These are phyloP conservation scores for Monopis laevigella DNA, from an alignment of 2,888 invertebrate species.

Conservation along the genomic window DNA sequence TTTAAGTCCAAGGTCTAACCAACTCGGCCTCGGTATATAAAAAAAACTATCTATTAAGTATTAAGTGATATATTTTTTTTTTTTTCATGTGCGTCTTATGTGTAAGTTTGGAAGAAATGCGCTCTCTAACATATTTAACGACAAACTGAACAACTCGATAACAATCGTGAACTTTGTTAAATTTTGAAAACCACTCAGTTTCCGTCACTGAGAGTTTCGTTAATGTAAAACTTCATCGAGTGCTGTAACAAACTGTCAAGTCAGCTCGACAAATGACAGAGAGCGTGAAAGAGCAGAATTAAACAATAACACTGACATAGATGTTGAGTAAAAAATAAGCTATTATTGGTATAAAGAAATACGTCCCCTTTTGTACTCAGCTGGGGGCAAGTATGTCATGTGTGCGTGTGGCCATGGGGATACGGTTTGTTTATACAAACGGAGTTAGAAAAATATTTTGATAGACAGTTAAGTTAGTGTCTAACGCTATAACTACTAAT, in stretches of 20 bases:
- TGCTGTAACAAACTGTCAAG: conserved; percentile 32
- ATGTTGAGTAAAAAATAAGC: conserved; percentile 24
- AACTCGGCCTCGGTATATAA: too few relatives aligned
- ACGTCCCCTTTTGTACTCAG: conserved; percentile 6
- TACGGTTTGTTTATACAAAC: too few relatives aligned
- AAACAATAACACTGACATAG: conserved; percentile 29
- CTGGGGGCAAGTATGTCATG: neutral
- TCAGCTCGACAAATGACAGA: conserved; percentile 44
- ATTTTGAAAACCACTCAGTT: conserved; percentile 16
- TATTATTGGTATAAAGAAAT: conserved; percentile 21
- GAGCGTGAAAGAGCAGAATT: conserved; percentile 45
- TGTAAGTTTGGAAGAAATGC: too few relatives aligned
- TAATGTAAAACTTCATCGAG: conserved; percentile 10
- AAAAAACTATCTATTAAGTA: too few relatives aligned
- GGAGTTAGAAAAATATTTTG: too few relatives aligned
- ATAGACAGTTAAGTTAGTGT: too few relatives aligned
- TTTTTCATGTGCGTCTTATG: too few relatives aligned
- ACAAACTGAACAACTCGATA: too few relatives aligned
- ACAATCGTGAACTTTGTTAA: conserved; percentile 30
- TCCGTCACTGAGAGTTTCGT: neutral
- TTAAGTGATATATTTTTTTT: too few relatives aligned
- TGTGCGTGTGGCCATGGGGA: conserved; percentile 10
- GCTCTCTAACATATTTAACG: too few relatives aligned
- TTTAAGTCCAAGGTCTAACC: too few relatives aligned
- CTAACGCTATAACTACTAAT: too few relatives aligned